Percentiles rank a stretch among this genome's conserved stretches.
Evolutionary conservation across 2,888 invertebrate genomes (phyloP).

Genomic region (Osmoderma eremita): DNA sequence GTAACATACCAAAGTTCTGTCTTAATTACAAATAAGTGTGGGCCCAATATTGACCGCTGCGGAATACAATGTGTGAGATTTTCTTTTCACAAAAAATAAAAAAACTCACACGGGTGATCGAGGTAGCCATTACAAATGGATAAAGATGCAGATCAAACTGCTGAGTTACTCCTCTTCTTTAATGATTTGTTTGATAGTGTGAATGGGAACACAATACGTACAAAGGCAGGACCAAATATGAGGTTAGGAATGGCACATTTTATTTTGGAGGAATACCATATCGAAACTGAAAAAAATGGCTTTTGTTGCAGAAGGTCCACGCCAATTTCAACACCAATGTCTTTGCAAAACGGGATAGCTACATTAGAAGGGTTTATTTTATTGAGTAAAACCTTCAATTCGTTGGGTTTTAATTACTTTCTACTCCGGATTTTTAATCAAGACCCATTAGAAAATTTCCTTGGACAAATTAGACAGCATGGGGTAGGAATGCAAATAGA

Average conservation of each 20-base stretch:
- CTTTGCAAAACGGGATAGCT: neutral
- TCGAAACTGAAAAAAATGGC: neutral
- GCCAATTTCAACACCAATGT: neutral
- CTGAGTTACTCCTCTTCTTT: neutral
- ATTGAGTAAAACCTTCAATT: neutral
- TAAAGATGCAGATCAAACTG: no score
- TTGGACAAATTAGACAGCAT: conserved; percentile 1
- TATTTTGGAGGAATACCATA: neutral
- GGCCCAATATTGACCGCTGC: no score
- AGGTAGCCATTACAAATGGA: no score
- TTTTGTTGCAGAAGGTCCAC: neutral
- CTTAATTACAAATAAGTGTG: no score
- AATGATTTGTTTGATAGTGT: conserved; percentile 6
- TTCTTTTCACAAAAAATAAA: no score
- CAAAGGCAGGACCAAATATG: neutral
- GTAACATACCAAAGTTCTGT: no score
- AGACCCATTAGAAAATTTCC: conserved; percentile 2
- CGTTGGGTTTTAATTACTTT: neutral
- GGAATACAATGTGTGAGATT: no score
- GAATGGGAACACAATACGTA: conserved; percentile 2
- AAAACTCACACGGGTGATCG: no score
- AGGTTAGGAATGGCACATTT: neutral
- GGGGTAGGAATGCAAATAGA: neutral
- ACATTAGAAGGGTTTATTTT: neutral
- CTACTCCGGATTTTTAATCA: neutral